Conservation (phyloP, 1,140 invertebrate genomes). For the Macrocentrus cingulum region DNA sequence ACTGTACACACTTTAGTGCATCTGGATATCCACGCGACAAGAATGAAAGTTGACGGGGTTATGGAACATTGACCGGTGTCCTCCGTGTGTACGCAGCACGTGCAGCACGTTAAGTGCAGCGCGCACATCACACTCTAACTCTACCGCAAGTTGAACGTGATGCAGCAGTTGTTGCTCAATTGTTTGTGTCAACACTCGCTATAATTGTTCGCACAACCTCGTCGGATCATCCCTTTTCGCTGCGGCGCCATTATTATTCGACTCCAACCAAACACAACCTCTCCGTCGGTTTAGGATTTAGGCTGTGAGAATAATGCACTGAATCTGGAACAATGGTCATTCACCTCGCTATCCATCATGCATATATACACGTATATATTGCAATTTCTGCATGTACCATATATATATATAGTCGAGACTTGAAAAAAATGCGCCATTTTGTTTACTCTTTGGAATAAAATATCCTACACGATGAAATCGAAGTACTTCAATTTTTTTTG, state of each 20-base stretch:
- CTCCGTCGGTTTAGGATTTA: constrained; percentile 50
- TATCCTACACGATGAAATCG: no score
- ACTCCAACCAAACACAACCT: not conserved
- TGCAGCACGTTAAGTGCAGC: not conserved
- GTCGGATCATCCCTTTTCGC: no score
- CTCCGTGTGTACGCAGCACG: not conserved
- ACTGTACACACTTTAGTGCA: not conserved
- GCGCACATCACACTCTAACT: not conserved
- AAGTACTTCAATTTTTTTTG: no score
- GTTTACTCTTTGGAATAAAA: no score
- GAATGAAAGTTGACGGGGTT: not conserved
- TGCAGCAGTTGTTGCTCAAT: not conserved
- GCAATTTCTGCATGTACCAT: not conserved
- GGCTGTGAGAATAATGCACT: constrained; percentile 47
- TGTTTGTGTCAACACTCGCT: not conserved
- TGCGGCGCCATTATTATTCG: not conserved
- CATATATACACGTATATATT: constrained; percentile 3
- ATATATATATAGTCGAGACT: not conserved
- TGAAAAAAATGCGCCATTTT: no score
- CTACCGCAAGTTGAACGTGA: not conserved
- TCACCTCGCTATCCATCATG: constrained; percentile 22
- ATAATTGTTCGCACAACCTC: no score
- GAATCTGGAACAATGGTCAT: constrained; percentile 53
- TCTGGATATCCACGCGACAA: not conserved
- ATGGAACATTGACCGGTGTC: constrained; percentile 3